These are phyloP conservation scores for Mustelus asterias DNA, from an alignment of 2,113 vertebrate species.

Conservation along the genomic window DNA sequence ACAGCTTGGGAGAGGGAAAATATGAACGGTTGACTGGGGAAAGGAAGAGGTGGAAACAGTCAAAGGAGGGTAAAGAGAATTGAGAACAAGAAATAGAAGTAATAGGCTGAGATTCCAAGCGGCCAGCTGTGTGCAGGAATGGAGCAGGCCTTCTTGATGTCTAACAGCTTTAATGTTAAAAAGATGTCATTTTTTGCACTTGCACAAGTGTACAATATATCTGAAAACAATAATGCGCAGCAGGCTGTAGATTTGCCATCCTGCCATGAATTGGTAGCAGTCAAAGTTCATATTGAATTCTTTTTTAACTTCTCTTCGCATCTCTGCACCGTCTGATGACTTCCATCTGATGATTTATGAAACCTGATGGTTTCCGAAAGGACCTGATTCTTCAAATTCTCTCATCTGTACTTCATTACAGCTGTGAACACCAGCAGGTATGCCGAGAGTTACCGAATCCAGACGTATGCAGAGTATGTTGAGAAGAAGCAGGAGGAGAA, in stretches of 20 bases:
- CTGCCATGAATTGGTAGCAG: not conserved
- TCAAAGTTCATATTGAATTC: not conserved
- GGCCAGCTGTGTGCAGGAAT: not conserved
- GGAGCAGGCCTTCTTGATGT: not conserved
- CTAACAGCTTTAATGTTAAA: not conserved
- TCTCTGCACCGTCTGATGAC: not conserved
- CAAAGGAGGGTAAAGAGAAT: not conserved
- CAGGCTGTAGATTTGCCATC: too few species aligned
- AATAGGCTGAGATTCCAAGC: not conserved
- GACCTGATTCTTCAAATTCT: not conserved
- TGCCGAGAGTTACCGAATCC: conserved; percentile 93
- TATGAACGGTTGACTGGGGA: not conserved
- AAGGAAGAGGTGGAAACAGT: not conserved
- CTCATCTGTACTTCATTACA: conserved; percentile 43
- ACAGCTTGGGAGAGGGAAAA: not conserved
- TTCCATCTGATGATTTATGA: not conserved
- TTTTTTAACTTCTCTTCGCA: not conserved
- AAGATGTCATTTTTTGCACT: not conserved
- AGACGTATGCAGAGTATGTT: conserved; percentile 89
- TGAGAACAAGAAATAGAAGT: too few species aligned
- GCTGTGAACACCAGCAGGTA: conserved; percentile 95
- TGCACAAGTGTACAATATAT: not conserved
- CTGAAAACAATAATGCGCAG: not conserved
- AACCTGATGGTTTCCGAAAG: not conserved
- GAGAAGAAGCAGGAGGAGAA: conserved; percentile 69